These are phyloP conservation scores for Micoletzkya japonica DNA, from an alignment of 2,888 invertebrate species.

Conservation along the genomic window DNA sequence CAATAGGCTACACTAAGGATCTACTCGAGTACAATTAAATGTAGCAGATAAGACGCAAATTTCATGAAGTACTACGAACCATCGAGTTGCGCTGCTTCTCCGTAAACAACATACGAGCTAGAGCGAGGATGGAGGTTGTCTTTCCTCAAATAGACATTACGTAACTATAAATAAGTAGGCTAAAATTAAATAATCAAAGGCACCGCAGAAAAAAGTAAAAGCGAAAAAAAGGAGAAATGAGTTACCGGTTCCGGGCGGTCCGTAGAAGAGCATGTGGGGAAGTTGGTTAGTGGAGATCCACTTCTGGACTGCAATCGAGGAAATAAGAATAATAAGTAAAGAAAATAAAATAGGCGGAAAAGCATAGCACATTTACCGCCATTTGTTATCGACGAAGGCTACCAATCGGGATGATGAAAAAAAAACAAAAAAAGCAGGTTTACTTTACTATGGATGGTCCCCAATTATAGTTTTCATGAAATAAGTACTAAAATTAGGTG, in stretches of 20 bases:
- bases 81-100: conserved; percentile 88
- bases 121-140: conserved; percentile 94
- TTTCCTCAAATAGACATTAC: conserved; percentile 73
- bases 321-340: not conserved
- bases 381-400: not conserved
- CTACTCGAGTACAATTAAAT: too few species aligned
- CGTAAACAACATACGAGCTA: conserved; percentile 87
- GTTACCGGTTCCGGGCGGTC: conserved; percentile 87
- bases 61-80: conserved; percentile 63
- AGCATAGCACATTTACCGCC: not conserved
- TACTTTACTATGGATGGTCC: not conserved
- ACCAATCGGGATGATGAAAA: not conserved
- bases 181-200: not conserved
- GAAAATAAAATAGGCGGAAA: too few species aligned
- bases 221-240: not conserved
- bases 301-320: conserved; percentile 63
- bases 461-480: not conserved
- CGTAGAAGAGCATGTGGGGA: conserved; percentile 94
- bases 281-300: conserved; percentile 83
- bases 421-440: not conserved
- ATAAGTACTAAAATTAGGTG: not conserved
- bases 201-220: not conserved
- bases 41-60: not conserved
- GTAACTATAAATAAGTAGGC: not conserved
- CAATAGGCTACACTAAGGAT: too few species aligned